phyloP scores from a whole-genome alignment of 1,140 invertebrate genomes.

The Sinonovacula constricta region DNA sequence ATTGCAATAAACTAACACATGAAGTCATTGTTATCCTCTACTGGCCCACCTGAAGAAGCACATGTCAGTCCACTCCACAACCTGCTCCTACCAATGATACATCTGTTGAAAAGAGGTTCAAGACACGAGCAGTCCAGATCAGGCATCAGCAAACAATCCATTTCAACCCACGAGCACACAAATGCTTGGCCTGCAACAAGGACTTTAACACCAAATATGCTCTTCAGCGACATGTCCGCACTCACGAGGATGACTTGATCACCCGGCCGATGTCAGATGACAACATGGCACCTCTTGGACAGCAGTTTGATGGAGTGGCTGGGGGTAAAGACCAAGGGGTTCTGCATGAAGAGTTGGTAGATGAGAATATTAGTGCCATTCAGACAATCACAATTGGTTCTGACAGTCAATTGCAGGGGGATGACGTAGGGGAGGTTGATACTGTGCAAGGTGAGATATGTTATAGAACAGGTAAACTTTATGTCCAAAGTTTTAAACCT shows the following conservation, averaged over 20 bases:
- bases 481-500: too few species aligned
- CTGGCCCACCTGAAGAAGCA: conserved; percentile 72
- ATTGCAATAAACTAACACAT: too few species aligned
- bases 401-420: conserved; percentile 6
- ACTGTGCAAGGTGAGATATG: too few species aligned
- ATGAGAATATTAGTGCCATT: conserved; percentile 21
- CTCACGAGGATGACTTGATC: conserved; percentile 62
- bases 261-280: too few species aligned
- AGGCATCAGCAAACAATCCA: conserved; percentile 79
- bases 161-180: conserved; percentile 73
- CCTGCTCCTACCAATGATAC: conserved; percentile 79
- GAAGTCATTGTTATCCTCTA: too few species aligned
- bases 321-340: neutral
- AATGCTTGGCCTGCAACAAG: conserved; percentile 75
- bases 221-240: conserved; percentile 75
- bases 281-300: too few species aligned
- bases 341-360: neutral
- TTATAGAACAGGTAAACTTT: too few species aligned
- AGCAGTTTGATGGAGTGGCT: too few species aligned
- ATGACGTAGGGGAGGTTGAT: neutral
- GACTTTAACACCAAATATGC: conserved; percentile 79
- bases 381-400: conserved; percentile 33
- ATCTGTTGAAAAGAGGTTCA: conserved; percentile 80
- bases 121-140: conserved; percentile 78
- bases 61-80: conserved; percentile 76